phyloP scores from a whole-genome alignment of 2,888 invertebrate genomes.

The Penaeus monodon region DNA sequence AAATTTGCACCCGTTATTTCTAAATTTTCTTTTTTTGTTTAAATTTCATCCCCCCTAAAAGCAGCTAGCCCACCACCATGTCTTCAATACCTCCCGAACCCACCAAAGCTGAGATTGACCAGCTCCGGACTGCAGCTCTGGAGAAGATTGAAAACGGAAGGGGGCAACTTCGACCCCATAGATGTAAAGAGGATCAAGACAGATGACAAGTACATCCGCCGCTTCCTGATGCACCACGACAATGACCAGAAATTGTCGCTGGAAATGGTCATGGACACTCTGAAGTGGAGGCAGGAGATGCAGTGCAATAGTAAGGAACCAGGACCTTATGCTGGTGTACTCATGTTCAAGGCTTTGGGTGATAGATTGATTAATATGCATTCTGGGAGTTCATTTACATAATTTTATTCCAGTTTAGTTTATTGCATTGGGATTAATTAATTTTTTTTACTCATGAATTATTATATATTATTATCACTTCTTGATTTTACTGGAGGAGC shows the following conservation, averaged over 20 bases:
- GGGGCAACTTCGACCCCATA: constrained; percentile 27
- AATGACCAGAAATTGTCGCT: constrained; percentile 78
- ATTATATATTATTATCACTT: too few relatives aligned
- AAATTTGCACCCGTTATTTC: too few relatives aligned
- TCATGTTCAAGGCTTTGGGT: too few relatives aligned
- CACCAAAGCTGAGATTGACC: constrained; percentile 66
- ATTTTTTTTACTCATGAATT: too few relatives aligned
- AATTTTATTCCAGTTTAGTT: too few relatives aligned
- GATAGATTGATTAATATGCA: too few relatives aligned
- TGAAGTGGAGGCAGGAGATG: constrained; percentile 85
- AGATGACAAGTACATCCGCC: constrained; percentile 60
- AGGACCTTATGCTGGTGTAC: too few relatives aligned
- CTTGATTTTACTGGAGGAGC: too few relatives aligned
- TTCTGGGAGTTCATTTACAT: too few relatives aligned
- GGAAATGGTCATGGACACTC: constrained; percentile 83
- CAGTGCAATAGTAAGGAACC: constrained; percentile 37
- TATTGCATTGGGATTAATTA: too few relatives aligned
- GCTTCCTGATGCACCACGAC: constrained; percentile 79
- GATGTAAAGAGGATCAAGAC: constrained; percentile 52
- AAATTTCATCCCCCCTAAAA: too few relatives aligned
- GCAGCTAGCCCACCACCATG: constrained; percentile 21
- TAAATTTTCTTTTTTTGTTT: too few relatives aligned
- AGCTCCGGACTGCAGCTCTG: constrained; percentile 74
- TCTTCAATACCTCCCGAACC: constrained; percentile 56
- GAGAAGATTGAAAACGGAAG: constrained; percentile 46